Conservation (phyloP, 2,888 invertebrate species). For the Drosophila demipolita region DNA sequence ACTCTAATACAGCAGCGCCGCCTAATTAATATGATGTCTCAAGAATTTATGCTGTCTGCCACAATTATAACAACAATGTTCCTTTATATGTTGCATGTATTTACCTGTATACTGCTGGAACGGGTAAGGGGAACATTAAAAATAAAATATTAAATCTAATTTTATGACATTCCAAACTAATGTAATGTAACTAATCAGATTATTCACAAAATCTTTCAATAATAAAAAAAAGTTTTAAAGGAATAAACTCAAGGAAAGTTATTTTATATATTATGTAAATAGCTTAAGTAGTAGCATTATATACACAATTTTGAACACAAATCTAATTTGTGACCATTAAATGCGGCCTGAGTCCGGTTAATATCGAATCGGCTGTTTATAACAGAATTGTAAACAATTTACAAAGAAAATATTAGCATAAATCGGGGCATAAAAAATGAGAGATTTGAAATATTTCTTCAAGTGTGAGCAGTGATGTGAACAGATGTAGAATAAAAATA, state of each 20-base stretch:
- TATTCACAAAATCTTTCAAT: neutral
- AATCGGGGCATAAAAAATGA: constrained; percentile 39
- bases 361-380: neutral
- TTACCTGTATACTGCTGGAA: neutral
- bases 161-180: neutral
- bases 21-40: neutral
- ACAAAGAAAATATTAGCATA: constrained; percentile 60
- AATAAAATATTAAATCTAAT: neutral
- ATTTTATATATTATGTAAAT: neutral
- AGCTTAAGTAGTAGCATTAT: neutral
- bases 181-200: neutral
- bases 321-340: neutral
- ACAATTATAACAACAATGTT: constrained; percentile 38
- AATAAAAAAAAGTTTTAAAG: neutral
- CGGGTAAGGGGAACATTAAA: neutral
- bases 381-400: constrained; percentile 17
- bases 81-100: constrained; percentile 26
- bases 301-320: neutral
- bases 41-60: constrained; percentile 43
- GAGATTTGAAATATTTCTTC: constrained; percentile 19
- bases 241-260: neutral
- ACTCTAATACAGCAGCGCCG: constrained; percentile 51
- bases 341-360: neutral
- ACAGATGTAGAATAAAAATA: constrained; percentile 25
- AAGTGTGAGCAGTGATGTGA: constrained; percentile 32